Base-by-base conservation (phyloP, 2,797 vertebrate genomes). In the Perodicticus potto region DNA sequence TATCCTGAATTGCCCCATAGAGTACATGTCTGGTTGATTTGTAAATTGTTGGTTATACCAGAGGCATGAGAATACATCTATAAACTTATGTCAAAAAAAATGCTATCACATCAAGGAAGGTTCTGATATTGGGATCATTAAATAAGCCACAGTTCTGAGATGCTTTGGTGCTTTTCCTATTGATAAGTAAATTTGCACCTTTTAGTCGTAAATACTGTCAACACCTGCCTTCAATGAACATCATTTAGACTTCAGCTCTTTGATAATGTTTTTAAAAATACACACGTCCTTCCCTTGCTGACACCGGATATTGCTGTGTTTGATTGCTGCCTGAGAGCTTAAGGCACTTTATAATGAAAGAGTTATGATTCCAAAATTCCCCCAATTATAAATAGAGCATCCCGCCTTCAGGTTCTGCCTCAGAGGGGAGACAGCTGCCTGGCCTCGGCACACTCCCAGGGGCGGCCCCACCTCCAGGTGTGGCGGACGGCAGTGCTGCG, bases 301-400 rank as follows among this genome's bases (percentile, higher is more conserved):
- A 97, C 97, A 96, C 97, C 74, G 94, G 98, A 98, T 98, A 97
- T 97, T 77, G 61, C 89, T 85, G 93, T 29, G 37, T 83, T 98
- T 97, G 98, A 97, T 96, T 96, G 96, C 97, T 85, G 96, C 97
- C 98, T 98, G 97, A 91, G 96, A 87, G 98, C 97, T 98, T 97
- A 94, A 96, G 98, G 98, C 97, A 19, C 88, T 98, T 98, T 97
- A 89, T 96, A 98, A 98, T 97, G 97, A 98, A 98, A 98, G 97
- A 98, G 97, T 96, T 98, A 97, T 72, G 96, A 96, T 98, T 98
- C 97, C 74, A 96, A 97, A 98, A 98, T 98, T 98, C 96, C 98
- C 98, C 98, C 97, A 94, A 98, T 97, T 98, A 98, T 89, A 94
- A 98, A 96, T 69, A 90, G 91, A 97, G 74, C 81, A 85, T 94